Percentiles rank a stretch among this genome's conserved stretches.
Conservation (phyloP, 2,113 vertebrate genomes). For the Triplophysa dalaica region DNA sequence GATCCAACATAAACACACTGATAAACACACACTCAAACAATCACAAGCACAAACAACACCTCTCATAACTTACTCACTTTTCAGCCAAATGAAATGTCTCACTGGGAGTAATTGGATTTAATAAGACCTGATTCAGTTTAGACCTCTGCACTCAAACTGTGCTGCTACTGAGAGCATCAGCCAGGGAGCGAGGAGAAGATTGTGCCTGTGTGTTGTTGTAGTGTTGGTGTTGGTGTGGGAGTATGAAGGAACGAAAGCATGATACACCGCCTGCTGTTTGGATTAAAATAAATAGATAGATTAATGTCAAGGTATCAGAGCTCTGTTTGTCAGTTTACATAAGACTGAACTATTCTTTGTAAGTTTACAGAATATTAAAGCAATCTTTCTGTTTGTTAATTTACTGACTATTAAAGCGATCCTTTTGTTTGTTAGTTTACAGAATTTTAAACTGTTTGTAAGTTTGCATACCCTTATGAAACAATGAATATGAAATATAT, state of each 20-base stretch:
- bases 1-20: constrained; percentile 16
- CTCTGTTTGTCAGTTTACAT: background rate
- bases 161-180: constrained; percentile 27
- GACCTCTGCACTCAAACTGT: constrained; percentile 22
- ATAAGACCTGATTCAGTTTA: constrained; percentile 58
- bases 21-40: background rate
- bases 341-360: background rate
- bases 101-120: constrained; percentile 65
- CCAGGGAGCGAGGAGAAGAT: background rate
- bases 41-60: constrained; percentile 3
- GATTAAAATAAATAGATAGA: background rate
- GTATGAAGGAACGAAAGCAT: constrained; percentile 4
- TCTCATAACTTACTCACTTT: constrained; percentile 58
- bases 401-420: background rate
- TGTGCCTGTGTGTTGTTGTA: constrained; percentile 11
- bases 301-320: background rate
- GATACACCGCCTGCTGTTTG: background rate
- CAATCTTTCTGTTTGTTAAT: background rate
- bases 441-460: background rate
- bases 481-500: too few species aligned
- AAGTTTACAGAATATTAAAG: background rate
- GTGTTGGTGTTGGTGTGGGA: constrained; percentile 40
- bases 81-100: constrained; percentile 63
- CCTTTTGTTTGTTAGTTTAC: background rate
- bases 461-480: too few species aligned